phyloP scores from a whole-genome alignment of 2,113 vertebrate species.

The Archocentrus centrarchus region DNA sequence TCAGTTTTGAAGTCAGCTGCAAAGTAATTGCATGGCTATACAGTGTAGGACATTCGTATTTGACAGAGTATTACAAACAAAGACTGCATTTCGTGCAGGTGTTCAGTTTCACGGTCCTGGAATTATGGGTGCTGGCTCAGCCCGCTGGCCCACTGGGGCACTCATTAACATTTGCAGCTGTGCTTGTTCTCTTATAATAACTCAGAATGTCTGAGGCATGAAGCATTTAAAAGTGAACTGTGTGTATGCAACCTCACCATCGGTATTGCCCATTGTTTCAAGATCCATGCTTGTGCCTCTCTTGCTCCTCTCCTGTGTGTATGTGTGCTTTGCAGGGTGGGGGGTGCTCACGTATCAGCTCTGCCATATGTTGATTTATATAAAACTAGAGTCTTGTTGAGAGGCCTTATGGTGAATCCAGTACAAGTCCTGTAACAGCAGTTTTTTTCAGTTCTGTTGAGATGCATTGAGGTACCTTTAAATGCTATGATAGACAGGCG shows the following conservation, averaged over 20 bases:
- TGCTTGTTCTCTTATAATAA: neutral
- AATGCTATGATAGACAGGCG: neutral
- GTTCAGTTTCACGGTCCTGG: neutral
- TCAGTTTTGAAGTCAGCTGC: neutral
- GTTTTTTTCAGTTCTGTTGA: neutral
- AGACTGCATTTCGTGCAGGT: neutral
- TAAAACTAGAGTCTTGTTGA: constrained; percentile 55
- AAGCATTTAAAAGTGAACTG: neutral
- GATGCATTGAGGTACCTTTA: neutral
- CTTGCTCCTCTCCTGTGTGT: neutral
- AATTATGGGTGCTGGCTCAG: neutral
- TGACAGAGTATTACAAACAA: neutral
- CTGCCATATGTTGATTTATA: constrained; percentile 63
- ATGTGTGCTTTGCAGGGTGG: neutral
- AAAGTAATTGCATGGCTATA: neutral
- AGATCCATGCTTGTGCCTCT: neutral
- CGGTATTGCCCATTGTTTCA: constrained; percentile 12
- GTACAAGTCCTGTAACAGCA: neutral
- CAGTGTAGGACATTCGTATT: neutral
- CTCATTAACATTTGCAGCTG: neutral
- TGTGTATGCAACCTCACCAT: neutral
- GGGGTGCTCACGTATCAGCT: constrained; percentile 36
- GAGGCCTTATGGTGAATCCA: constrained; percentile 51
- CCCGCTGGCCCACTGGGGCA: neutral
- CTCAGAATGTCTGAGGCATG: neutral